Evolutionary conservation across 1,140 invertebrate genomes (phyloP).

Genomic region (Medauroidea extradentata): DNA sequence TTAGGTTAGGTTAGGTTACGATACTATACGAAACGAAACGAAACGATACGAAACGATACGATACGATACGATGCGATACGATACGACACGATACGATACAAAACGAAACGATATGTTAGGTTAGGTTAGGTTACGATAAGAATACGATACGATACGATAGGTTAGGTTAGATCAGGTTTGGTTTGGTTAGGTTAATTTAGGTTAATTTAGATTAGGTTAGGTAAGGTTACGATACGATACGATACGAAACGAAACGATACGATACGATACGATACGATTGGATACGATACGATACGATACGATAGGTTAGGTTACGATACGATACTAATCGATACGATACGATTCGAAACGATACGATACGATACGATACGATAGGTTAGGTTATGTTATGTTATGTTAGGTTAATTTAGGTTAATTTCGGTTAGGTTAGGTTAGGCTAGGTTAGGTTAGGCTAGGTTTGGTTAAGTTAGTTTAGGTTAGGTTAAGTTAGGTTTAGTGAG

Average conservation of each 20-base stretch:
- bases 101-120: not conserved
- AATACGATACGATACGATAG: not conserved
- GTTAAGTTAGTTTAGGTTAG: not conserved
- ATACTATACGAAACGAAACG: slow-evolving; percentile 6
- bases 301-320: too few species aligned
- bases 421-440: not conserved
- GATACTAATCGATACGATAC: not conserved
- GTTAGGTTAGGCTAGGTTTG: not conserved
- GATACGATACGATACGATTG: not conserved
- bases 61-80: slow-evolving; percentile 8
- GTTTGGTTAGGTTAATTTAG: not conserved
- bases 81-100: not conserved
- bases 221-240: not conserved
- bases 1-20: not conserved
- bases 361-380: not conserved
- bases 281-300: not conserved
- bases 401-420: not conserved
- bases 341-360: not conserved
- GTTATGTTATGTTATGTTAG: not conserved
- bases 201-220: not conserved
- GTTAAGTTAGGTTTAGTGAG: not conserved
- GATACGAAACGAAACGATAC: not conserved
- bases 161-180: not conserved
- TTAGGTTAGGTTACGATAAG: not conserved
- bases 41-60: slow-evolving; percentile 5